Conservation (phyloP, 2,888 invertebrate species). For the Melolontha melolontha region DNA sequence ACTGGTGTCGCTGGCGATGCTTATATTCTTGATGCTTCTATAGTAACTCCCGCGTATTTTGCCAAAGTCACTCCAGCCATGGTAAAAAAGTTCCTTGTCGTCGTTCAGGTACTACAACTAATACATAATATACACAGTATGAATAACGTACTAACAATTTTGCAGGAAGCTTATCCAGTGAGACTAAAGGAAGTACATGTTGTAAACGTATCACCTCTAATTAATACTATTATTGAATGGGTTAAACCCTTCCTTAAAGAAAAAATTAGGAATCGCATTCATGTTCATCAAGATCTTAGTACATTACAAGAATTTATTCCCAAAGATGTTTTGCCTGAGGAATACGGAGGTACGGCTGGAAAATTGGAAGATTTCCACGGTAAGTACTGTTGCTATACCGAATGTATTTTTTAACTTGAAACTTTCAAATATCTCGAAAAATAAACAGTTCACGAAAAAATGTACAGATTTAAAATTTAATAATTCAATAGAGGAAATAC, state of each 20-base stretch:
- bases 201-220: constrained; percentile 84
- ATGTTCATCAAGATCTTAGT: constrained; percentile 79
- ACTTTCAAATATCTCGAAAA: too few relatives aligned
- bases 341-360: constrained; percentile 87
- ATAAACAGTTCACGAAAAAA: too few relatives aligned
- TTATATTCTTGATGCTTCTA: constrained; percentile 83
- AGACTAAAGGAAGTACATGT: constrained; percentile 90
- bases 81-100: constrained; percentile 87
- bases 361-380: constrained; percentile 78
- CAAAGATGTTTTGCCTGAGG: constrained; percentile 82
- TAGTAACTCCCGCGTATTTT: constrained; percentile 84
- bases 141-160: constrained; percentile 47
- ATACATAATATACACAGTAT: too few relatives aligned
- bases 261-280: constrained; percentile 86
- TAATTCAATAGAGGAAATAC: too few relatives aligned
- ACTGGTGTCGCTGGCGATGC: constrained; percentile 88
- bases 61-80: constrained; percentile 86
- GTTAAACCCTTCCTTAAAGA: constrained; percentile 90
- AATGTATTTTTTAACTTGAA: too few relatives aligned
- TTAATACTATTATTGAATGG: constrained; percentile 87
- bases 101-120: constrained; percentile 72
- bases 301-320: constrained; percentile 84
- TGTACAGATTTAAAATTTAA: too few relatives aligned
- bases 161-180: constrained; percentile 87
- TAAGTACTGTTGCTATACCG: constrained; percentile 61